These are phyloP conservation scores for Oryzias melastigma DNA, from an alignment of 2,113 vertebrate genomes.

Conservation along the genomic window DNA sequence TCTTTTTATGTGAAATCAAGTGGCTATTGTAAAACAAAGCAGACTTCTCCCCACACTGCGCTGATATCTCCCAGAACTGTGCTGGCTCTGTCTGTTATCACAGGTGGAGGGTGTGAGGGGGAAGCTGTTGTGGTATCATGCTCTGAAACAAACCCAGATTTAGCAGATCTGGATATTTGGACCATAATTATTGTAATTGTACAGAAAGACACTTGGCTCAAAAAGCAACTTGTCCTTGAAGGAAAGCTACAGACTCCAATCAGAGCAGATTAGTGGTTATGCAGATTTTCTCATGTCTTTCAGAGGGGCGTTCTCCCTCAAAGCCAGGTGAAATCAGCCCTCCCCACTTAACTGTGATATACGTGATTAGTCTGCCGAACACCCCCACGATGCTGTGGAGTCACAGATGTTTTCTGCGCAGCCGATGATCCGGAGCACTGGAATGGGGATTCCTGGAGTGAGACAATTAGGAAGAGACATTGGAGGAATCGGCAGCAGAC, in stretches of 20 bases:
- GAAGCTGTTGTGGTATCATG: too few relatives aligned
- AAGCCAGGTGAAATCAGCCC: conserved; percentile 32
- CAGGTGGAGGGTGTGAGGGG: too few relatives aligned
- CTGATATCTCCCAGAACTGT: too few relatives aligned
- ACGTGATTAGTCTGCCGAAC: conserved; percentile 25
- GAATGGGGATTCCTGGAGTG: conserved; percentile 58
- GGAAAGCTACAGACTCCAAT: background rate
- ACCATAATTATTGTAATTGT: too few relatives aligned
- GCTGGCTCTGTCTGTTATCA: too few relatives aligned
- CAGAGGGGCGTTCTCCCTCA: conserved; percentile 6
- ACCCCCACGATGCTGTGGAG: conserved; percentile 41
- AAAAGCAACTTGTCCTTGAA: too few relatives aligned
- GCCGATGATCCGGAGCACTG: conserved; percentile 36
- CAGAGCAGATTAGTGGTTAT: conserved; percentile 14
- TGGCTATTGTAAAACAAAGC: too few relatives aligned
- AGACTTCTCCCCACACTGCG: too few relatives aligned
- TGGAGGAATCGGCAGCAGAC: conserved; percentile 49
- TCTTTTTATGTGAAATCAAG: too few relatives aligned
- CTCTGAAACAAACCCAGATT: too few relatives aligned
- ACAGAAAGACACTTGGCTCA: too few relatives aligned
- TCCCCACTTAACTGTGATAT: conserved; percentile 24
- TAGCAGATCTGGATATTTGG: too few relatives aligned
- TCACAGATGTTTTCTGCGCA: conserved; percentile 27
- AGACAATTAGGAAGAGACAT: conserved; percentile 48
- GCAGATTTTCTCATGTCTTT: conserved; percentile 25